Conservation (phyloP, 2,888 invertebrate species). For the Ophioninae sp. region DNA sequence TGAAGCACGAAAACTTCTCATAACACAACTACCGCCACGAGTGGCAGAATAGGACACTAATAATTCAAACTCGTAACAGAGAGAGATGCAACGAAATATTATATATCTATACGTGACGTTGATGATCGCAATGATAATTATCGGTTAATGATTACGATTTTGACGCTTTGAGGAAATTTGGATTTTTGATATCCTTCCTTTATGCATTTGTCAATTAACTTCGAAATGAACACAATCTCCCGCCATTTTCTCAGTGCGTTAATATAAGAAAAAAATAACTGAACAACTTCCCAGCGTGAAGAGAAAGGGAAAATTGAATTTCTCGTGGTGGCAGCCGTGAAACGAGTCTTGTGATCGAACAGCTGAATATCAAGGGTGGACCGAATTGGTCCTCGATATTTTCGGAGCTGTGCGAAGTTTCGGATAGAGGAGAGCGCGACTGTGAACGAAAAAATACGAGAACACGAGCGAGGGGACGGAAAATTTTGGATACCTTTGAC, state of each 20-base stretch:
- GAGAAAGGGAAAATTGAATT: constrained; percentile 3
- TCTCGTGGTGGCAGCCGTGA: constrained; percentile 43
- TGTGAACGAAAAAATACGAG: constrained; percentile 41
- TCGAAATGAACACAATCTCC: background rate
- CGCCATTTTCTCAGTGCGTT: background rate
- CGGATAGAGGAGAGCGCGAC: constrained; percentile 33
- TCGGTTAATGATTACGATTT: too few relatives aligned
- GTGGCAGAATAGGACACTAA: too few relatives aligned
- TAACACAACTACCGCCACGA: too few relatives aligned
- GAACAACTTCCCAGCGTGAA: constrained; percentile 3
- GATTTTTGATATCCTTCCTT: too few relatives aligned
- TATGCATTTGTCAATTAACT: background rate
- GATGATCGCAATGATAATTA: too few relatives aligned
- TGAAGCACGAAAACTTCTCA: too few relatives aligned
- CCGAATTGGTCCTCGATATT: constrained; percentile 40
- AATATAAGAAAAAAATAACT: constrained; percentile 12
- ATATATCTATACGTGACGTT: too few relatives aligned
- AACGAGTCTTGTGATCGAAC: constrained; percentile 74
- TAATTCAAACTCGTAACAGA: too few relatives aligned
- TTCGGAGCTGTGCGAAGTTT: constrained; percentile 41
- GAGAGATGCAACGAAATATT: too few relatives aligned
- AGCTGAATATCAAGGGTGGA: constrained; percentile 67
- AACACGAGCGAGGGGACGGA: constrained; percentile 19
- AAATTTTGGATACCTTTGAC: background rate
- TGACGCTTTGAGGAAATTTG: too few relatives aligned